Evolutionary conservation across 2,113 vertebrate species (phyloP), one percentile per base, ranked within the genome.

Genomic region (Carettochelys insculpta): DNA sequence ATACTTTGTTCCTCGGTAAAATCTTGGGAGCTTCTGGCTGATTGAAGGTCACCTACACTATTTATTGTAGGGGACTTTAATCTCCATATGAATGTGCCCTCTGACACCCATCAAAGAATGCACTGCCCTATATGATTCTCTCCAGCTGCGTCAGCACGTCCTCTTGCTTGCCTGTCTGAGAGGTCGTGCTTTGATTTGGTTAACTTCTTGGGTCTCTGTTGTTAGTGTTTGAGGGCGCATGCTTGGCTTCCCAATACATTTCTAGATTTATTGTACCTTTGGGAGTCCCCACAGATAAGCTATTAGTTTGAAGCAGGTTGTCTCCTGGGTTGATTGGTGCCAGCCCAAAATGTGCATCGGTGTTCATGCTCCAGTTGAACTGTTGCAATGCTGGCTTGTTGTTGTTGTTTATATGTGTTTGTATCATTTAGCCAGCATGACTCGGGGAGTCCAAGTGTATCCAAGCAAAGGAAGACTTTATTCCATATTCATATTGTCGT

Each of bases 1-100:
- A 91, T 85, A 83, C 78, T 93, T 84, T 47, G 0, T 93, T 94
- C 53, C 87, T 79, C 51, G 25, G 92, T 91, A 61, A 92, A 88
- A 56, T 43, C 80, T 95, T 73, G 7, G n/a, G 34, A 83, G 92
- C 78, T 96, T n/a, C 25, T 91, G 86, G 90, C 93, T 97, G 93
- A 96, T 96, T 88, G 94, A 82, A 97, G 95, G 96, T 96, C 95
- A 97, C 92, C 95, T 86, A 56, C n/a, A 76, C 81, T 96, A 71
- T 91, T 97, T 95, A 95, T 96, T 96, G 75, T 82, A 94, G 81
- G 85, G 80, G 86, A 97, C 85, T 97, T 94, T 90, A 93, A 95
- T 97, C 88, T 97, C 96, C 93, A 91, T 96, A 88, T 96, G 92
- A 96, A 96, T 95, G 88, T 95, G 92, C 94, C 86, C 90, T 90